phyloP scores from a whole-genome alignment of 2,113 vertebrate species.

The Thalassoma bifasciatum region DNA sequence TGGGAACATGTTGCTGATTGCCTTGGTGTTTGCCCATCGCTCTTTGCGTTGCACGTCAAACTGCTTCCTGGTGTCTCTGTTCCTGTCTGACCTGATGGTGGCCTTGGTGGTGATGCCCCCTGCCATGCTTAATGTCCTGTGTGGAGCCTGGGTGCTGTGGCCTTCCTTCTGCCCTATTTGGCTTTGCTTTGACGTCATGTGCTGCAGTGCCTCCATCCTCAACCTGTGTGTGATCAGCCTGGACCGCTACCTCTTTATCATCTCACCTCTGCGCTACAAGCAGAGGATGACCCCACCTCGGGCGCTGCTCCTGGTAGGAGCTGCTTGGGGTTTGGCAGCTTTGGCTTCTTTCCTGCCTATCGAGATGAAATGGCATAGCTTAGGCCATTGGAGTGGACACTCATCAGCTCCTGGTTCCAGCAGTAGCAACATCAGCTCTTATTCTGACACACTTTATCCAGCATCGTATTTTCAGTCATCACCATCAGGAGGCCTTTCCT shows the following conservation, averaged over 20 bases:
- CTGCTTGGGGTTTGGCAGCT: slow-evolving; percentile 90
- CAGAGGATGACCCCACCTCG: slow-evolving; percentile 92
- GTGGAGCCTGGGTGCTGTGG: slow-evolving; percentile 92
- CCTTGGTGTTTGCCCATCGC: slow-evolving; percentile 91
- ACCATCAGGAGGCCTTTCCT: slow-evolving; percentile 61
- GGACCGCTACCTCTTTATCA: slow-evolving; percentile 97
- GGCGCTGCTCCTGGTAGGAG: slow-evolving; percentile 88
- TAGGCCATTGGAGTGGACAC: slow-evolving; percentile 74
- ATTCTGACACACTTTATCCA: slow-evolving; percentile 67
- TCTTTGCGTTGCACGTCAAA: slow-evolving; percentile 95
- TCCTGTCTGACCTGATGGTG: slow-evolving; percentile 97
- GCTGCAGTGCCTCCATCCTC: slow-evolving; percentile 97
- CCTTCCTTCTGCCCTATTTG: slow-evolving; percentile 91
- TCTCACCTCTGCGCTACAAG: slow-evolving; percentile 95
- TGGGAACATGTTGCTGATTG: slow-evolving; percentile 91
- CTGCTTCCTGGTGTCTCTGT: slow-evolving; percentile 96
- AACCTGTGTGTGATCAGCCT: slow-evolving; percentile 97
- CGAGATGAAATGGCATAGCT: slow-evolving; percentile 94
- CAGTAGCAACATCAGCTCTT: slow-evolving; percentile 59
- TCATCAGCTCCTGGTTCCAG: neutral
- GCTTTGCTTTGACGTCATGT: slow-evolving; percentile 97
- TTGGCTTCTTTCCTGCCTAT: slow-evolving; percentile 95
- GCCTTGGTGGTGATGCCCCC: slow-evolving; percentile 98
- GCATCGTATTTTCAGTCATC: slow-evolving; percentile 75
- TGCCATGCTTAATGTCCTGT: slow-evolving; percentile 94